Conservation (phyloP, 1,140 invertebrate genomes). For the Drosophila pachea region DNA sequence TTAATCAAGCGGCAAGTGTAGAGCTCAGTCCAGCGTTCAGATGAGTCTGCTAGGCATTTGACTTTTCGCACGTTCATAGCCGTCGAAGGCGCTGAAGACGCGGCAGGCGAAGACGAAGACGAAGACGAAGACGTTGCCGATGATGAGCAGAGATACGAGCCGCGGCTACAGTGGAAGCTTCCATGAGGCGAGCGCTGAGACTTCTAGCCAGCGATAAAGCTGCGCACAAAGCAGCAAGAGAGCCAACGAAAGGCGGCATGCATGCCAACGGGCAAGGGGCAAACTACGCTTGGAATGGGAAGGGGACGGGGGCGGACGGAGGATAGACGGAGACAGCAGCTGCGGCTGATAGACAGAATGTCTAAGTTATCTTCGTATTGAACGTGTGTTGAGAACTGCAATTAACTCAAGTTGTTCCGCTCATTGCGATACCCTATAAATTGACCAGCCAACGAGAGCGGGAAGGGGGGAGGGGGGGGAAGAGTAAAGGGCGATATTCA, state of each 20-base stretch:
- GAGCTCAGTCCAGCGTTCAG: neutral
- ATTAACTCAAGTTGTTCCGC: slow-evolving; percentile 13
- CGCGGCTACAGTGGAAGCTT: slow-evolving; percentile 38
- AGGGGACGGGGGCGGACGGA: neutral
- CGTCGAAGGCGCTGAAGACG: neutral
- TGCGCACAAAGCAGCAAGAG: slow-evolving; percentile 22
- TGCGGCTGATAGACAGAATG: slow-evolving; percentile 21
- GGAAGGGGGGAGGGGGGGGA: neutral
- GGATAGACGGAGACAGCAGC: slow-evolving; percentile 1
- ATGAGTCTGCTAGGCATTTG: slow-evolving; percentile 8
- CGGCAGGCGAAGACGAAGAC: neutral
- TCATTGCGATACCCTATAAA: slow-evolving; percentile 10
- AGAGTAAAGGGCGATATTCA: too few species aligned
- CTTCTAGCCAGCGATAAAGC: slow-evolving; percentile 7
- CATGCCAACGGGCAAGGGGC: neutral
- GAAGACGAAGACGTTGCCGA: slow-evolving; percentile 8
- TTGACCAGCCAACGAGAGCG: too few species aligned
- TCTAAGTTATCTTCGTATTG: slow-evolving; percentile 18
- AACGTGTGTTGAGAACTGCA: slow-evolving; percentile 25
- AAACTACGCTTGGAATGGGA: too few species aligned
- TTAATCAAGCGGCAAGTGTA: slow-evolving; percentile 48
- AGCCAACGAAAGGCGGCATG: neutral
- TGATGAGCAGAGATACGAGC: slow-evolving; percentile 34
- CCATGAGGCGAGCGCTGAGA: slow-evolving; percentile 23
- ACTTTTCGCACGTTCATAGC: slow-evolving; percentile 64